phyloP scores from a whole-genome alignment of 2,888 invertebrate species.

The Metallyticus violacea region DNA sequence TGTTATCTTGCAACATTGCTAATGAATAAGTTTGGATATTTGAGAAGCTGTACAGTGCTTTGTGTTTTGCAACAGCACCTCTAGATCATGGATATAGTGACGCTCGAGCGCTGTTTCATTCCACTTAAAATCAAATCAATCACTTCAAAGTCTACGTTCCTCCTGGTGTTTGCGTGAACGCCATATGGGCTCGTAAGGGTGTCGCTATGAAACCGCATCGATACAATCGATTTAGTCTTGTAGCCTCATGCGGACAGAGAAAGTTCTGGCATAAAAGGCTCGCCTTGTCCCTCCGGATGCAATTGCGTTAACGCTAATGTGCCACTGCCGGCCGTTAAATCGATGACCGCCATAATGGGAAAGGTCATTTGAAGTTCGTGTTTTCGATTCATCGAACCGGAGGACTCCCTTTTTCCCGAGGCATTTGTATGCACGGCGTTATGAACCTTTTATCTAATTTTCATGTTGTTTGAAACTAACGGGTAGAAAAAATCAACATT shows the following conservation, averaged over 20 bases:
- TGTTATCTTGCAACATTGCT: too few species aligned
- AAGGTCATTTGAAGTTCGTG: neutral
- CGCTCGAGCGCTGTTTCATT: neutral
- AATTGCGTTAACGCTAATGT: neutral
- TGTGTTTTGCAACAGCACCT: neutral
- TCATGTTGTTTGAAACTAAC: neutral
- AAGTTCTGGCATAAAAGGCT: neutral
- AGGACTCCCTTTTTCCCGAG: neutral
- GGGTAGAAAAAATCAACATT: neutral
- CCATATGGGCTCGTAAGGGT: neutral
- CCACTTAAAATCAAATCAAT: slow-evolving; percentile 4
- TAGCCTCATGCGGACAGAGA: neutral
- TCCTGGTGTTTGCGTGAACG: neutral
- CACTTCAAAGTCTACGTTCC: slow-evolving; percentile 5
- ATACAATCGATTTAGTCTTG: neutral
- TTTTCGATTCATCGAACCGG: neutral
- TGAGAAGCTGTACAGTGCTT: neutral
- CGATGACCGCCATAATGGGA: neutral
- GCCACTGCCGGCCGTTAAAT: neutral
- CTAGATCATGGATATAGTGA: neutral
- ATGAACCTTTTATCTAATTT: neutral
- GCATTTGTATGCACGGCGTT: neutral
- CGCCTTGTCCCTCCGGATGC: neutral
- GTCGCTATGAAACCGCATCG: neutral
- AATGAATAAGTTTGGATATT: too few species aligned